Conservation (phyloP, 2,888 invertebrate species). For the Macaria liturata region DNA sequence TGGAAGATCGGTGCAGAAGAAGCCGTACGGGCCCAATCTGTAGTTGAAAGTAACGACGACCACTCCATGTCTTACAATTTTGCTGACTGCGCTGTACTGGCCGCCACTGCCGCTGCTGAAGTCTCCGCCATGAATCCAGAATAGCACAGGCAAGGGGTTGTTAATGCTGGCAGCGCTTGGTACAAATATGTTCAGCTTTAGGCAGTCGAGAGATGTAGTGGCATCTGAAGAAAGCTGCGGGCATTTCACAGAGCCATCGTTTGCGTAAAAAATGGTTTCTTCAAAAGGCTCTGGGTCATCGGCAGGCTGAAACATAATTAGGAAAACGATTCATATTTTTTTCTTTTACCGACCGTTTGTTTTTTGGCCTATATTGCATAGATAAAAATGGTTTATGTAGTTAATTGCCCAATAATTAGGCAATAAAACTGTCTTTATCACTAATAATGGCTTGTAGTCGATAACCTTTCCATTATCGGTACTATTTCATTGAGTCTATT, state of each 20-base stretch:
- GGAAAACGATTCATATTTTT: no score
- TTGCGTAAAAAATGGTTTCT: slow-evolving; percentile 61
- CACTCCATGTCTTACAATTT: slow-evolving; percentile 63
- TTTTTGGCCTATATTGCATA: no score
- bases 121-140: slow-evolving; percentile 73
- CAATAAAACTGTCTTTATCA: no score
- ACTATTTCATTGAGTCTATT: no score
- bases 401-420: no score
- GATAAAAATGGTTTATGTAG: no score
- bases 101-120: slow-evolving; percentile 59
- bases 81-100: slow-evolving; percentile 50
- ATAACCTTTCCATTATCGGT: no score
- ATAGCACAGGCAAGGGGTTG: slow-evolving; percentile 67
- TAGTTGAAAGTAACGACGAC: slow-evolving; percentile 72
- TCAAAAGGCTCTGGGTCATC: slow-evolving; percentile 52
- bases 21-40: slow-evolving; percentile 73
- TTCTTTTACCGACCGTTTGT: no score
- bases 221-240: slow-evolving; percentile 53
- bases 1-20: slow-evolving; percentile 69
- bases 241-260: slow-evolving; percentile 60
- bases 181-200: slow-evolving; percentile 85
- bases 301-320: slow-evolving; percentile 54
- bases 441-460: no score
- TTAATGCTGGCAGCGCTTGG: slow-evolving; percentile 59
- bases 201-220: slow-evolving; percentile 78